Evolutionary conservation across 64 coral and sea anemone species (phyloP).

Genomic region (Montipora sp.): DNA sequence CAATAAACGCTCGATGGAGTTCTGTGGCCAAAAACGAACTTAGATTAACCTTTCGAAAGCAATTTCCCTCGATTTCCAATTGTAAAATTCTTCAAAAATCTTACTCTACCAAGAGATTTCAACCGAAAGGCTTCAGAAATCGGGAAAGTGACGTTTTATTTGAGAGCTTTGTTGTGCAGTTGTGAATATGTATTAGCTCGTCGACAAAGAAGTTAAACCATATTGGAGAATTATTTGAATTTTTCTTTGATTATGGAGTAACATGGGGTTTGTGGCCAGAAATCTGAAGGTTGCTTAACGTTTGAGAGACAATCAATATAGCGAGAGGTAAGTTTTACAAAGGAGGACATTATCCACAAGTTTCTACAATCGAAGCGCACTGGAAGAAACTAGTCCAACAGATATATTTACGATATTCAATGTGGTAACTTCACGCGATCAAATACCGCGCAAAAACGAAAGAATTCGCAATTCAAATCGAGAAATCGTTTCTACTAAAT

Average conservation of each 20-base stretch:
- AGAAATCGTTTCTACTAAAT: neutral
- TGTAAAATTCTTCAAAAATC: neutral
- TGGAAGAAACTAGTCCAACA: neutral
- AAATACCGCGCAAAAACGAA: neutral
- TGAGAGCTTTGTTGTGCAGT: slow-evolving; percentile 43
- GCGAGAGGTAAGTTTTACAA: neutral
- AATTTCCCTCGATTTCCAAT: neutral
- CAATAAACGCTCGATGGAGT: slow-evolving; percentile 74
- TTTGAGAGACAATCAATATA: neutral
- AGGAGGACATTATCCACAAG: neutral
- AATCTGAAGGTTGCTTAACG: neutral
- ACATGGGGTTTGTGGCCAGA: neutral
- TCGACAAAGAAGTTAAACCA: slow-evolving; percentile 73
- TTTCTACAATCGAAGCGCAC: neutral
- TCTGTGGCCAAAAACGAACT: slow-evolving; percentile 37
- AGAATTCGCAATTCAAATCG: neutral
- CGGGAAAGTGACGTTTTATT: slow-evolving; percentile 16
- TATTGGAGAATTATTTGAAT: slow-evolving; percentile 58
- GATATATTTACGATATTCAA: slow-evolving; percentile 30
- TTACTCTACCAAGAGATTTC: neutral
- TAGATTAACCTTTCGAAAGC: neutral
- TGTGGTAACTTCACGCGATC: slow-evolving; percentile 1
- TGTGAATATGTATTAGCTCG: slow-evolving; percentile 94
- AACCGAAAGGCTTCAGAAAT: slow-evolving; percentile 26
- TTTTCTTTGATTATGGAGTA: slow-evolving; percentile 41